These are phyloP conservation scores for Malurus splendens DNA, from an alignment of 2,797 vertebrate species.

Conservation along the genomic window DNA sequence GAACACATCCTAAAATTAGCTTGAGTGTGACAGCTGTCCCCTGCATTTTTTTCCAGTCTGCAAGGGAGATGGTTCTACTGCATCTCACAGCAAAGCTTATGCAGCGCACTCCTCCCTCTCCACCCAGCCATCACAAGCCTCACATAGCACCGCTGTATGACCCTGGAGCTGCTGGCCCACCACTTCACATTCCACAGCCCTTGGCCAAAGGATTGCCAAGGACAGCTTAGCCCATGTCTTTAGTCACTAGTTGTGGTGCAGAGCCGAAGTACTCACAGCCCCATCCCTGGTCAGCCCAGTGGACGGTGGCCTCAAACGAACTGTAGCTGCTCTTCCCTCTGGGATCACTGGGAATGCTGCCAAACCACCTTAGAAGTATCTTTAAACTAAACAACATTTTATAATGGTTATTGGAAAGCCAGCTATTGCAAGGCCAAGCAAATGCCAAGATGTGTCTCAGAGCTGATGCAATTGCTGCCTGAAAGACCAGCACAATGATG, in stretches of 20 bases:
- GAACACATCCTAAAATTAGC: not conserved
- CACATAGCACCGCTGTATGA: not conserved
- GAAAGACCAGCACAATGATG: not conserved
- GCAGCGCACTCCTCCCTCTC: not conserved
- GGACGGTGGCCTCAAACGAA: constrained; percentile 1
- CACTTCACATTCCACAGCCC: rapidly evolving
- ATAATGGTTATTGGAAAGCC: constrained; percentile 5
- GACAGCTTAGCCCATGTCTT: not conserved
- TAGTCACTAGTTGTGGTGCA: rapidly evolving
- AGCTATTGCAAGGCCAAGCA: not conserved
- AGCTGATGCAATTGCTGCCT: not conserved
- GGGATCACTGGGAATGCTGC: not conserved
- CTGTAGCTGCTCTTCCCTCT: not conserved
- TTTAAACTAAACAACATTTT: not conserved
- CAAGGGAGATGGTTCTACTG: not conserved
- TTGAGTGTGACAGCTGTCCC: not conserved
- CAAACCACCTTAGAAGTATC: constrained; percentile 15
- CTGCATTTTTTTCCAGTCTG: not conserved
- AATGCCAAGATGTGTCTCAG: not conserved
- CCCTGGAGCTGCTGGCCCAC: not conserved
- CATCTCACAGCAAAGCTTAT: not conserved
- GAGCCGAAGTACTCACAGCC: not conserved
- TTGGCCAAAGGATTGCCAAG: rapidly evolving
- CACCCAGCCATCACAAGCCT: not conserved
- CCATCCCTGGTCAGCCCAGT: not conserved